A percentile compares a stretch with the other conserved stretches of the same genome.
Conservation (phyloP, 64 coral and sea anemone genomes). For the Pocillopora verrucosa region DNA sequence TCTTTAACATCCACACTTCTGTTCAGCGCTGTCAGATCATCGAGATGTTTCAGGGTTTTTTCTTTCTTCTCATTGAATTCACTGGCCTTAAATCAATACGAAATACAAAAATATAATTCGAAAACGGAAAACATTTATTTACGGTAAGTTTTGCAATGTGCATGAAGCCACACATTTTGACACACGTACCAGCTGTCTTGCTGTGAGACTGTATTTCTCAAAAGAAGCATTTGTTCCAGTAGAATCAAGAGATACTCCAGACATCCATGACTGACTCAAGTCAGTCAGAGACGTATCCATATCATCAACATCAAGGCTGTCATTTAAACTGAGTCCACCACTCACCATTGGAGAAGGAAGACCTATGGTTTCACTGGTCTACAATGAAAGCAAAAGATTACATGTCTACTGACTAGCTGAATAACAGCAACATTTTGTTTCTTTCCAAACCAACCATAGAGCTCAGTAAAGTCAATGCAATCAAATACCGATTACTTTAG, state of each 20-base stretch:
- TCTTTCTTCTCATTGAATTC: slow-evolving; percentile 88
- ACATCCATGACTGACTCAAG: slow-evolving; percentile 55
- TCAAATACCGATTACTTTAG: no score
- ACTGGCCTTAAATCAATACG: slow-evolving; percentile 28
- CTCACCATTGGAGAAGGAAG: slow-evolving; percentile 64
- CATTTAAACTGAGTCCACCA: slow-evolving; percentile 3
- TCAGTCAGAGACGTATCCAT: not conserved
- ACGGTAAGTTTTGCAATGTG: no score
- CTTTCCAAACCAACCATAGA: no score
- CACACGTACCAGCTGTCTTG: slow-evolving; percentile 42
- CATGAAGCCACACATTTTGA: not conserved
- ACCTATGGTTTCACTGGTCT: slow-evolving; percentile 43
- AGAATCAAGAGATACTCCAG: slow-evolving; percentile 22
- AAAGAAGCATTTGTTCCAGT: slow-evolving; percentile 36
- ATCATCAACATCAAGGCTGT: slow-evolving; percentile 33
- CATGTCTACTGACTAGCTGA: not conserved
- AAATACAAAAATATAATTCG: not conserved
- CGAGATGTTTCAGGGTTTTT: slow-evolving; percentile 66
- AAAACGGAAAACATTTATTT: not conserved
- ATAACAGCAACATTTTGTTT: not conserved
- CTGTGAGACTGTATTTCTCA: slow-evolving; percentile 61
- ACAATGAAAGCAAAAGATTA: not conserved
- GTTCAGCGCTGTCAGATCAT: slow-evolving; percentile 66
- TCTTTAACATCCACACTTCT: slow-evolving; percentile 67
- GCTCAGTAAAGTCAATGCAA: no score